Base-by-base conservation (phyloP, 2,113 vertebrate species). In the Pseudorhombus dupliciocellatus region DNA sequence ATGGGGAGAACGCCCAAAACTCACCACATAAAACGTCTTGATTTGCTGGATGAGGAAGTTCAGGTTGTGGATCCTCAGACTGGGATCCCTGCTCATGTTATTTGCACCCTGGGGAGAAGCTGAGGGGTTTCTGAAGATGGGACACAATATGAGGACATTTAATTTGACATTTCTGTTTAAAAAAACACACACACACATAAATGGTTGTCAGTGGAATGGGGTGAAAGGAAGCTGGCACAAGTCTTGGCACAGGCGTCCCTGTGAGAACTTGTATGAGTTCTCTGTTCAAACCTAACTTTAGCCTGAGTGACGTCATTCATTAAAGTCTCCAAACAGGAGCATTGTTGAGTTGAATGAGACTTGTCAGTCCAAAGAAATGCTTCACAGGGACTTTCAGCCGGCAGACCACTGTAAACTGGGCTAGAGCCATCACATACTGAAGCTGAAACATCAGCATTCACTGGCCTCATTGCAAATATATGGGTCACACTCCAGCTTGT, bases 11-110 rank as follows among this genome's bases (percentile, higher is more conserved):
- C 26, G 31, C 52, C 7, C 28, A 22, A 34, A 54, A 77, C 90
- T 91, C 77, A 92, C 91, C 87, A 87, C 73, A 80, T 92, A 93
- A 79, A 83, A 92, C 0, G 77, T 74, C 61, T 86, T 93, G 69
- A 93, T 90, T 67, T 88, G 83, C 51, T 88, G 90, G 8, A 92
- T 77, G 1, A 93, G 87, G 40, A 75, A 11, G 58, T 66, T 90
- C 42, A 92, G 74, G 64, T 92, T 92, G 26, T 86, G 87, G 62
- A 88, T 76, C 82, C 89, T 87, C 64, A 89, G 91, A 78, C 59
- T 77, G 2, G 85, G 51, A 74, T 90, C 84, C 16, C 66, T 74
- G 75, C 67, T 84, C 34, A 78, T 68, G 68, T 83, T 90, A 58
- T 77, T 87, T 50, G 74, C 74, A 25, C 72, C 52, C 55, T 75